Base-by-base conservation (phyloP, 2,113 vertebrate genomes). In the Entomyzon cyanotis region DNA sequence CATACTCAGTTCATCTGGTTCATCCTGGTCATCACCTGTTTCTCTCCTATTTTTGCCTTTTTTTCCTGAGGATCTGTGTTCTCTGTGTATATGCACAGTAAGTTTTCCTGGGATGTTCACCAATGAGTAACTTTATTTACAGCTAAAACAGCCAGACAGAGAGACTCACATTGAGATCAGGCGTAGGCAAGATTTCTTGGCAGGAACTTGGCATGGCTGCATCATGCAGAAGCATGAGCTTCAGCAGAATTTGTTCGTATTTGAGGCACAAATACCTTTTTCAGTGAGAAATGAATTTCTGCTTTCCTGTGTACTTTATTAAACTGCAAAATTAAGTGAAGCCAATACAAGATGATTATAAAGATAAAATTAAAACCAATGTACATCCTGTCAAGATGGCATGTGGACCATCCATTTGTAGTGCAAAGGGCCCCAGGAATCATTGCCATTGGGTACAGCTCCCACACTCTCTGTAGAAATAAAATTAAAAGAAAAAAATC, bases 121-220 rank as follows among this genome's bases (percentile, higher is more conserved):
- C 28, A 65, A 3, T 73, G 41, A 95, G 53, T 91, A 95, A 87
- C 47, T 91, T 79, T 53, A 79, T 94, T 92, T 95, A 85, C 91
- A 87, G 46, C 22, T 82, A 69, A 71, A 92, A 21, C 64, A 96
- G 73, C 11, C 90, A 96, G 95, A 85, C 87, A 97, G 68, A 56
- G 59, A 87, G 4, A 71, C 28, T 93, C 58, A 76, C 2, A 2
- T 42, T 89, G 65, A 89, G 62, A 64, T 71, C 2, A 3, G 53
- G 84, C 2, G 4, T 87, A 89, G 84, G 91, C 74, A 96, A 89
- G 74, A 22, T 85, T 87, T 91, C 78, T 84, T 95, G 95, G 81
- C 91, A 91, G 69, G 49, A 91, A 20, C 15, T 70, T 87, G 74
- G 16, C 52, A 79, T 33, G 46, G 41, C 58, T 91, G 49, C 65